Base-by-base conservation (phyloP, 2,113 vertebrate species). In the Collichthys lucidus region DNA sequence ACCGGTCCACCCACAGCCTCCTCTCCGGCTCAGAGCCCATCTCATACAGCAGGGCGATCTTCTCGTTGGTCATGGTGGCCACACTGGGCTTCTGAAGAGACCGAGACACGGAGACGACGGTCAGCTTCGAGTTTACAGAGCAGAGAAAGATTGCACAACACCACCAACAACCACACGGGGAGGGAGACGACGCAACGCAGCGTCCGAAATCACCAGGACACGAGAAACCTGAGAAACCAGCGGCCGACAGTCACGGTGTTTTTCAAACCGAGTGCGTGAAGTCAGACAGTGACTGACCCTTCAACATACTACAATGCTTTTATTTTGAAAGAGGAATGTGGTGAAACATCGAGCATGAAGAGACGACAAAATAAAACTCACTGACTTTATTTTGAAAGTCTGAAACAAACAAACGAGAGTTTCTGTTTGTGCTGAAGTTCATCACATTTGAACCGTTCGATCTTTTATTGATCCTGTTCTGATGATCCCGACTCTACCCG, bases 21-120 rank as follows among this genome's bases (percentile, higher is more conserved):
- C 98, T 92, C 87, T 98, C 98, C 0, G 96, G 96, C 90, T 99
- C 97, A 0, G 75, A 94, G 50, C 98, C 98, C 64, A 99, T 92
- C 64, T 98, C 97, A 2, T 98, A 99, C 67, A 99, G 94, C 75
- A 96, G 96, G 0, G 94, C 95, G 92, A 98, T 97, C 94, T 96
- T 96, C 86, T 98, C 97, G 53, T 93, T 96, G 5, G 97, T 98
- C 90, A 96, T 95, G 84, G 96, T 96, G 62, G 97, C 96, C 4
- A 95, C 95, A 79, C 94, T 96, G 79, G 95, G 95, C 91, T 98
- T 99, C 97, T 99, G 87, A 19, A 73, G 84, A 87, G 24, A 85
- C 42, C 52, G 26, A 78, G 67, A 89, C 61, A 70, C 0, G 3
- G 22, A 64, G 53, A 53, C 15, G 6, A 1, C 15, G 1, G 8